Evolutionary conservation across 2,797 vertebrate genomes (phyloP), one percentile per base, ranked within the genome.

Genomic region (Malurus splendens): DNA sequence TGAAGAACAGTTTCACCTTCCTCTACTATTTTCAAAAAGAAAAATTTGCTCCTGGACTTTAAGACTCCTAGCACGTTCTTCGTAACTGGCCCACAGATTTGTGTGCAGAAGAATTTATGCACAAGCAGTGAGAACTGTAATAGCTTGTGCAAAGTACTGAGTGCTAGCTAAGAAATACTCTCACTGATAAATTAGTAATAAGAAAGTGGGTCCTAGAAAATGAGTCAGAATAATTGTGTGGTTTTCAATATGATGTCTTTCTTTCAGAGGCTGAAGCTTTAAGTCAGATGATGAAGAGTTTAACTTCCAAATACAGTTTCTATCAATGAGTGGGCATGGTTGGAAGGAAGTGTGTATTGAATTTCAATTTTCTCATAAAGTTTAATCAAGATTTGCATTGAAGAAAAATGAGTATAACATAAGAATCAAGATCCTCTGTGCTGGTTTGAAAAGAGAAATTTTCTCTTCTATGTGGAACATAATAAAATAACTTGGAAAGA

Each of bases 361-460:
- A 92, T 88, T 81, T 84, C 55, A 90, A 72, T 76, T 88, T 90
- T 48, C 48, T 83, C 27, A 82, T 86, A 33, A 52, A 67, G 15
- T 75, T 78, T 81, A 86, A 90, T 86, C 64, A 75, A 79, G 38
- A 86, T 70, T 74, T 82, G 23, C 56, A 82, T 13, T 81, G 74
- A 83, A 76, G n/a, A 6, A 76, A 90, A 89, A 61, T 84, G 18
- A 64, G 5, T 52, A 27, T 55, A 82, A 67, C 65, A 64, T 4
- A 66, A 16, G 22, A 82, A 89, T 90, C 51, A 75, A 83, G 73
- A 75, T 75, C 54, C 4, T 86, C 80, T 32, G 44, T 88, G 48
- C 28, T 59, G 5, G 17, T 88, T 88, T 66, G 16, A 86, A 86
- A 88, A 50, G 32, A 89, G 4, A 81, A 61, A 47, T 75, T 83